Percentiles rank a stretch among this genome's conserved stretches.
Conservation (phyloP, 2,888 invertebrate species). For the Salpingus planirostris region DNA sequence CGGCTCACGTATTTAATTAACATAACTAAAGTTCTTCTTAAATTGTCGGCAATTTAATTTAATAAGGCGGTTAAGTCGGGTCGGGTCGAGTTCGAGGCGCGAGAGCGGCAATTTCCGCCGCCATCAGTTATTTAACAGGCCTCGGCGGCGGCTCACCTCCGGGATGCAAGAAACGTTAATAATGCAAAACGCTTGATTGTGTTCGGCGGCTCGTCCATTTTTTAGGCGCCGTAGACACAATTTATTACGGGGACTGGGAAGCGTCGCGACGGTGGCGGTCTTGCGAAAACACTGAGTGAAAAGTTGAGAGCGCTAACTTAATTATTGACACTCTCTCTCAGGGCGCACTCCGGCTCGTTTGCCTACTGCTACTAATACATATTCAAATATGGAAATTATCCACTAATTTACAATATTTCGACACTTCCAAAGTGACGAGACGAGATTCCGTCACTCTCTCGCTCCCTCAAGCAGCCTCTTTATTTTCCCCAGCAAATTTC, state of each 20-base stretch:
- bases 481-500: too few relatives aligned
- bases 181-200: conserved; percentile 27
- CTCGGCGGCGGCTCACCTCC: conserved; percentile 17
- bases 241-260: conserved; percentile 21
- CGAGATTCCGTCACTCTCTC: conserved; percentile 18
- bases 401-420: conserved; percentile 22
- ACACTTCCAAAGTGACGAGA: conserved; percentile 20
- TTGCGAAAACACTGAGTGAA: conserved; percentile 22
- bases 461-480: too few relatives aligned
- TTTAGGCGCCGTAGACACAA: conserved; percentile 26
- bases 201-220: conserved; percentile 23
- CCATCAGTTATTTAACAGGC: conserved; percentile 23
- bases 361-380: conserved; percentile 22
- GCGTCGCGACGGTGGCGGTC: conserved; percentile 7
- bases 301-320: conserved; percentile 24
- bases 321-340: conserved; percentile 24
- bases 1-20: conserved; percentile 37
- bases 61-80: conserved; percentile 26
- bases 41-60: conserved; percentile 27
- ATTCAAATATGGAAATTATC: conserved; percentile 26
- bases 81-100: conserved; percentile 14
- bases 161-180: conserved; percentile 25
- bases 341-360: conserved; percentile 19
- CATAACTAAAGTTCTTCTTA: conserved; percentile 33
- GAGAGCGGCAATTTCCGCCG: conserved; percentile 20